These are phyloP conservation scores for Meandrina meandrites DNA, from an alignment of 92 coral and sea anemone genomes.

Conservation along the genomic window DNA sequence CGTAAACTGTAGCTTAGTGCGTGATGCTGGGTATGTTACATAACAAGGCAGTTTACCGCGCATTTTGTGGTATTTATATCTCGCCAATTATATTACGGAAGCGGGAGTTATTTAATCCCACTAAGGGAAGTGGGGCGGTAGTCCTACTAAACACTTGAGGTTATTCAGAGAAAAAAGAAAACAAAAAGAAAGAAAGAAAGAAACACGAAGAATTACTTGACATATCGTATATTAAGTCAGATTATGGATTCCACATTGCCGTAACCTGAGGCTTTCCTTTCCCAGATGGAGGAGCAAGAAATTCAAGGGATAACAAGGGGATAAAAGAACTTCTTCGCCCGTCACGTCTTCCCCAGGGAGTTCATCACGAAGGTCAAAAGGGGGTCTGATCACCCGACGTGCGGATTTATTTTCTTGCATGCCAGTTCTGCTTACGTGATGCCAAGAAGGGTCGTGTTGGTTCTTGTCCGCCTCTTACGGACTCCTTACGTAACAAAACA, in stretches of 20 bases:
- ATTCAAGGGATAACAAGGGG: not conserved
- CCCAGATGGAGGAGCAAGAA: not conserved
- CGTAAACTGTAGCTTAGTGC: too few relatives aligned
- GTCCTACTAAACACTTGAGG: not conserved
- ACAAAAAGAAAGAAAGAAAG: not conserved
- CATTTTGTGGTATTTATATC: not conserved
- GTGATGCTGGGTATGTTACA: too few relatives aligned
- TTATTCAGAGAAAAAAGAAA: not conserved
- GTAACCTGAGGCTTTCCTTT: too few relatives aligned
- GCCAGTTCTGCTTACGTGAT: conserved; percentile 7
- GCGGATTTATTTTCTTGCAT: not conserved
- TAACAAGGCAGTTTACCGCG: not conserved
- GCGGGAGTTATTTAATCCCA: not conserved
- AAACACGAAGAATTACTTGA: not conserved
- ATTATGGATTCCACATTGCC: not conserved
- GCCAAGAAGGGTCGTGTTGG: not conserved
- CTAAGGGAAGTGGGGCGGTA: not conserved
- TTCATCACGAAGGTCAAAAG: not conserved
- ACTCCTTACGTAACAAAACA: not conserved
- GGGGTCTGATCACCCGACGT: too few relatives aligned
- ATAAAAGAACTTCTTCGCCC: not conserved
- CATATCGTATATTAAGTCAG: not conserved
- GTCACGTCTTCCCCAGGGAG: not conserved
- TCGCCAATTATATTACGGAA: not conserved
- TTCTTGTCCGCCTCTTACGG: not conserved